Base-by-base conservation (phyloP, 2,113 vertebrate genomes). In the Hiodon tergisus region DNA sequence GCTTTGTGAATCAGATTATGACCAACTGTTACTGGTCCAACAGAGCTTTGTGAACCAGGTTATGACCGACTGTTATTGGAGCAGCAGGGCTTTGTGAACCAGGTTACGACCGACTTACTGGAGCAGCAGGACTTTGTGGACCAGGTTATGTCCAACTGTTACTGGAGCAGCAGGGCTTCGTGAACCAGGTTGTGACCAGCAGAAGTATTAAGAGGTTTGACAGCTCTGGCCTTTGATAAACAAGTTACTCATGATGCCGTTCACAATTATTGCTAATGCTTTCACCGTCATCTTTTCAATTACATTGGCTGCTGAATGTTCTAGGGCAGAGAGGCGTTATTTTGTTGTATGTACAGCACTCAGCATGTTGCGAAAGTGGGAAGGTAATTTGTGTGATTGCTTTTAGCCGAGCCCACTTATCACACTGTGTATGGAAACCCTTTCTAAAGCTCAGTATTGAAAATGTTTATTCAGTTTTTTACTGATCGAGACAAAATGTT, bases 241-340 rank as follows among this genome's bases (percentile, higher is more conserved):
- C 75, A 72, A 61, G 73, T 60, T 53, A 69, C 48, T 61, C 76
- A 47, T 14, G 74, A 67, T 50, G 11, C 16, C 5, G 63, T n/a
- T 48, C 6, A 16, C 66, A 50, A 62, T 74, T 71, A 59, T 71
- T 14, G 60, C 16, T 66, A 71, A 78, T 73, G 67, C 78, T 79
- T 79, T 73, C 60, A 63, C 52, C 71, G 54, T 77, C 78, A 74
- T 73, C 78, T 74, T 77, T 77, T 77, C 71, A 79, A 79, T 79
- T 74, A 79, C 69, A 69, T 60, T 17, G 4, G 53, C 47, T 54
- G 53, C 54, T 73, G 67, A 46, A 17, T 58, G 9, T 71, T 57
- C 67, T 60, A 51, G 61, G 62, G 52, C 62, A 46, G 62, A 47
- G 46, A 51, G 11, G n/a, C 16, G 5, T 47, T 67, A 48, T 57